Percentiles rank a stretch among this genome's conserved stretches.
phyloP scores from a whole-genome alignment of 1,140 invertebrate genomes.

The Macrocentrus cingulum region DNA sequence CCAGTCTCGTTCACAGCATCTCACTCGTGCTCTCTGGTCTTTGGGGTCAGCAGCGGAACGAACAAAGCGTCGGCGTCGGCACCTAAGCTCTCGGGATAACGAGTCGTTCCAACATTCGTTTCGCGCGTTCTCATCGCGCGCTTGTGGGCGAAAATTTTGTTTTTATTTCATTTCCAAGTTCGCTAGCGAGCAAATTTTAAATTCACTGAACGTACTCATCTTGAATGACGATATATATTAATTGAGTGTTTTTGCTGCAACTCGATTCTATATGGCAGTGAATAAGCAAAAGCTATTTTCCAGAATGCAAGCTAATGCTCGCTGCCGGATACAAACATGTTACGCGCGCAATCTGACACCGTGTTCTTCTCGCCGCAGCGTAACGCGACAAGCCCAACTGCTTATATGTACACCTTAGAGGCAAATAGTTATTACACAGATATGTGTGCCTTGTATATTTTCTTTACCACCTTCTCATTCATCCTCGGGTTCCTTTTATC shows the following conservation, averaged over 20 bases:
- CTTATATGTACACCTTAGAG: neutral
- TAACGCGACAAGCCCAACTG: neutral
- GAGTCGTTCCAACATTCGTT: slow-evolving; percentile 13
- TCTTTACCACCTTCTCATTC: neutral
- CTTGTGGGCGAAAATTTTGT: neutral
- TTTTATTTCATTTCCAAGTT: too few species aligned
- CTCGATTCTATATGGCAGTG: slow-evolving; percentile 1
- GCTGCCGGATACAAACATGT: slow-evolving; percentile 5
- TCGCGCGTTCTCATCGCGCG: slow-evolving; percentile 18
- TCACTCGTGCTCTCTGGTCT: neutral
- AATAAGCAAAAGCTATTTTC: slow-evolving; percentile 32
- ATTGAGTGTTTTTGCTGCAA: too few species aligned
- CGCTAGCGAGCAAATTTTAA: too few species aligned
- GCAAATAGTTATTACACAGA: neutral
- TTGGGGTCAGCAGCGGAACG: slow-evolving; percentile 15
- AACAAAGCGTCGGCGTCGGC: slow-evolving; percentile 5
- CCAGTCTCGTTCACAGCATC: neutral
- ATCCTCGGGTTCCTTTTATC: neutral
- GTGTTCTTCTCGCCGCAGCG: neutral
- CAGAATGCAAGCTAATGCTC: slow-evolving; percentile 32
- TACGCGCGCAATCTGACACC: slow-evolving; percentile 2
- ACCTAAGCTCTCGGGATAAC: slow-evolving; percentile 21
- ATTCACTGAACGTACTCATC: too few species aligned
- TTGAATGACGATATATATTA: too few species aligned
- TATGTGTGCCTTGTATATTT: neutral